Evolutionary conservation across 1,140 invertebrate genomes (phyloP), one percentile per base, ranked within the genome.

Genomic region (Trachymyrmex septentrionalis): DNA sequence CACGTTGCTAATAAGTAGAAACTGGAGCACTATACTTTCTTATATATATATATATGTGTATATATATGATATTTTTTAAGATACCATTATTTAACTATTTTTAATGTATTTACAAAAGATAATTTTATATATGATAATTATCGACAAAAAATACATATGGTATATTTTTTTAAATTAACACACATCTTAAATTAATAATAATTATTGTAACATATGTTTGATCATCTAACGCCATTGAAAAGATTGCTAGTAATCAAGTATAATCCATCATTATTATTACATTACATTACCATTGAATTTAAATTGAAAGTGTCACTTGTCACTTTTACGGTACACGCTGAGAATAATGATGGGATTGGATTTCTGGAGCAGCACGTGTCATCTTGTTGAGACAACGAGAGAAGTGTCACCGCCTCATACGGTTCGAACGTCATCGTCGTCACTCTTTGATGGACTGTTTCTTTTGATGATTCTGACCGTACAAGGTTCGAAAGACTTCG

Each of bases 281-380:
- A 21, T 50, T 64, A 64, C 16, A 53, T 78, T 50, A 16, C 21
- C 16, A 50, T 63, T 63, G 34, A 7, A 53, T 1, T 55, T 80
- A 44, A 80, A 69, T 21, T 34, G 48, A 69, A 80, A 69, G 30
- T 69, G 21, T 69, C 4, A 57, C 3, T 80, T 69, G 21, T 69
- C 4, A 57, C 3, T 80, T 80, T 16, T 9, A 34, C 14, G n/a
- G 7, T 21, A 19, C 72, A 38, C 16, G 61, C 14, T 50, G 55
- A 34, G 76, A 80, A 80, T 78, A 69, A 80, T 27, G 78, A 81
- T 63, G 27, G n/a, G 14, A 81, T 69, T 89, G 61, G 61, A 88
- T 90, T 90, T 90, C 86, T 90, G 88, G 86, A 90, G 88, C 86
- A 90, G 64, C 81, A 85, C 88, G 86, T 86, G 81, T 88, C 77